phyloP scores from a whole-genome alignment of 2,113 vertebrate species.

The Phaetusa simplex region DNA sequence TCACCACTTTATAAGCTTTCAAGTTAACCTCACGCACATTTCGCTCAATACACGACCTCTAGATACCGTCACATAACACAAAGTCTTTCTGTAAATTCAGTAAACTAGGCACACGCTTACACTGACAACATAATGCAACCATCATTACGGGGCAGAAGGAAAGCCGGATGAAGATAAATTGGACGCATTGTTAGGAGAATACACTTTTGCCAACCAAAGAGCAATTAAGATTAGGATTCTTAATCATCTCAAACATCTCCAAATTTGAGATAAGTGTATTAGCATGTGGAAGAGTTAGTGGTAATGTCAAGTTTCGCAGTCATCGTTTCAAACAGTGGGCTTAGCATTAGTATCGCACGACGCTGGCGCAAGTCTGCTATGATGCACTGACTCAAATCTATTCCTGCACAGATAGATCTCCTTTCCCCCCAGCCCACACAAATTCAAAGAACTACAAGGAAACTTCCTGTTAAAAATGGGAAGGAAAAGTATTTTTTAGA shows the following conservation, averaged over 20 bases:
- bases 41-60: background rate
- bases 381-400: background rate
- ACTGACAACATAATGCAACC: background rate
- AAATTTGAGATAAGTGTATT: background rate
- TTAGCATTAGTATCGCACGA: background rate
- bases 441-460: background rate
- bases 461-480: background rate
- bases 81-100: background rate
- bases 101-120: background rate
- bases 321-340: background rate
- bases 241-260: background rate
- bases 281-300: background rate
- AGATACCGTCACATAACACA: accelerated
- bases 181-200: background rate
- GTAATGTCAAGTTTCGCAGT: background rate
- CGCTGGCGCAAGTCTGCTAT: accelerated
- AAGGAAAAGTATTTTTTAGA: background rate
- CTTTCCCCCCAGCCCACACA: background rate
- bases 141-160: background rate
- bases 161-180: background rate
- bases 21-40: background rate
- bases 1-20: background rate
- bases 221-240: background rate
- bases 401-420: no score
- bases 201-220: background rate